Evolutionary conservation across 2,888 invertebrate species (phyloP).

Genomic region (Sinotaia quadrata): DNA sequence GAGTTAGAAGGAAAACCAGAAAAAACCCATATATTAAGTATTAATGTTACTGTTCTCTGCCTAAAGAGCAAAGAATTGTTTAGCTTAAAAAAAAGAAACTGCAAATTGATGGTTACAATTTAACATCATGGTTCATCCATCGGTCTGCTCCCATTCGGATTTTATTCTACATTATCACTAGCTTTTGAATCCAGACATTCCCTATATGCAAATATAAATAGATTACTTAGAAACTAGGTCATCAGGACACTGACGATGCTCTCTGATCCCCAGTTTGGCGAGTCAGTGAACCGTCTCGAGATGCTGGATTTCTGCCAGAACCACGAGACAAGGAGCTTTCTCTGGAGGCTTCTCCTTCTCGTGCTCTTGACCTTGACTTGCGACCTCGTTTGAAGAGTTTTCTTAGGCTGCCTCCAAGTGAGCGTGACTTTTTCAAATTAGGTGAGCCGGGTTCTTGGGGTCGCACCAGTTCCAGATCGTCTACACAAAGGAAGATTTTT

Average conservation of each 20-base stretch:
- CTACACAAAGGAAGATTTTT: slow-evolving; percentile 43
- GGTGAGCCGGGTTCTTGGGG: slow-evolving; percentile 48
- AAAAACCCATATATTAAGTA: too few species aligned
- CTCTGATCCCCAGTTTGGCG: slow-evolving; percentile 35
- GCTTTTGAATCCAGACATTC: not conserved
- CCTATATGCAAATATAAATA: not conserved
- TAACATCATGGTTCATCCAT: too few species aligned
- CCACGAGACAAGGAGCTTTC: slow-evolving; percentile 64
- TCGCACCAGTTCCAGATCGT: slow-evolving; percentile 61
- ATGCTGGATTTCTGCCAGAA: slow-evolving; percentile 49
- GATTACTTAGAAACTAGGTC: slow-evolving; percentile 11
- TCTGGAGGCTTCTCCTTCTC: slow-evolving; percentile 56
- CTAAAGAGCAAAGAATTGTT: too few species aligned
- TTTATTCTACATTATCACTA: too few species aligned
- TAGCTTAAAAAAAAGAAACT: too few species aligned
- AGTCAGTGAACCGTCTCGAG: slow-evolving; percentile 60
- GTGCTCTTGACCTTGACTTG: slow-evolving; percentile 50
- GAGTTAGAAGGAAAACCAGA: too few species aligned
- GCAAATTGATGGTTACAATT: too few species aligned
- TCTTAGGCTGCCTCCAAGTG: slow-evolving; percentile 65
- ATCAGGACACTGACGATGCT: slow-evolving; percentile 41
- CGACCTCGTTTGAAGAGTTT: slow-evolving; percentile 62
- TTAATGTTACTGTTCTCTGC: too few species aligned
- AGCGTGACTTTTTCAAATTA: slow-evolving; percentile 63
- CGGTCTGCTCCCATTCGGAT: too few species aligned